phyloP scores from a whole-genome alignment of 2,113 vertebrate genomes.

The Sphyrna mokarran region DNA sequence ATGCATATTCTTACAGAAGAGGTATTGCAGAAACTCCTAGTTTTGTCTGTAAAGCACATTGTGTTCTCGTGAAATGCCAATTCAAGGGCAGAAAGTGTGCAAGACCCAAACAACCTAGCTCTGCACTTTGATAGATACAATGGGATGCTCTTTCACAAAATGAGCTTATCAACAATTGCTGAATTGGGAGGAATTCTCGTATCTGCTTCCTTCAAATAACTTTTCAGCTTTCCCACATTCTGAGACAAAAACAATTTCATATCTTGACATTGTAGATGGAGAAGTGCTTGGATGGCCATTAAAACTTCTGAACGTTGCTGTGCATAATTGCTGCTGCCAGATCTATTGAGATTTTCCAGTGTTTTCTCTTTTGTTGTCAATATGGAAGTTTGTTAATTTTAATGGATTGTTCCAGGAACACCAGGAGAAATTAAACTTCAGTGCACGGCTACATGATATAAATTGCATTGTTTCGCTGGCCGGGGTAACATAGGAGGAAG shows the following conservation, averaged over 20 bases:
- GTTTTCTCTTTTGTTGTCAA: neutral
- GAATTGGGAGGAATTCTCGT: conserved; percentile 27
- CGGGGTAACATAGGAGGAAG: neutral
- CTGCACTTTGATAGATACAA: neutral
- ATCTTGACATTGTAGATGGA: neutral
- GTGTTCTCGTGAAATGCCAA: conserved; percentile 5
- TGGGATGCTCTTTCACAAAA: conserved; percentile 11
- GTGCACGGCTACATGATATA: neutral
- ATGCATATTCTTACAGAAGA: neutral
- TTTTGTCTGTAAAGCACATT: neutral
- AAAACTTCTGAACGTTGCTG: neutral
- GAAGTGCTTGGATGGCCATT: neutral
- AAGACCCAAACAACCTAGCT: conserved; percentile 15
- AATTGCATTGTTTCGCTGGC: neutral
- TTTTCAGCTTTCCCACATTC: conserved; percentile 25
- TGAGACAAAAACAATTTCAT: conserved; percentile 13
- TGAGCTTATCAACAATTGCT: conserved; percentile 24
- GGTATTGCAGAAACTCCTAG: neutral
- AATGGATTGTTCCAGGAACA: neutral
- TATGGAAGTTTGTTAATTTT: neutral
- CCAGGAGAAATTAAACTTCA: neutral
- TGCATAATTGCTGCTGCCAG: neutral
- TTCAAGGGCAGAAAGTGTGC: conserved; percentile 18
- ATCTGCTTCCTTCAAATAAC: neutral
- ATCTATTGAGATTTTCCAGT: no score